Conservation (phyloP, 2,113 vertebrate genomes). For the Rhea americana region DNA sequence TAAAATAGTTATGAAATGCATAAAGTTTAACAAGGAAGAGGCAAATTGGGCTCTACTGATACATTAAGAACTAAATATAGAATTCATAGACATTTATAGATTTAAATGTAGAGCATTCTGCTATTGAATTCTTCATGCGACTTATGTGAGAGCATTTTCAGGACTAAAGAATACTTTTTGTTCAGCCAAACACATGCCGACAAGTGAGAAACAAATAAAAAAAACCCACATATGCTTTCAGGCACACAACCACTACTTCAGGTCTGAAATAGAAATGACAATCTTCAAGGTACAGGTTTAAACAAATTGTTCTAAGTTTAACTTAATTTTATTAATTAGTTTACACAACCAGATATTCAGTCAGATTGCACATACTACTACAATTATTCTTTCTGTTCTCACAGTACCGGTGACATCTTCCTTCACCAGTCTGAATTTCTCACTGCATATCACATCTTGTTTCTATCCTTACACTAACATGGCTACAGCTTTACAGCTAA, state of each 20-base stretch:
- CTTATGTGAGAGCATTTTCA: not conserved
- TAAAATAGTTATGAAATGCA: not conserved
- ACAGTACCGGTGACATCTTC: not conserved
- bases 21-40: not conserved
- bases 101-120: not conserved
- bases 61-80: not conserved
- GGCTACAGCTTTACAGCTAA: not conserved
- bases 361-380: not conserved
- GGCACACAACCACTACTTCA: not conserved
- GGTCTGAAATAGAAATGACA: not conserved
- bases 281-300: not conserved
- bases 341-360: not conserved
- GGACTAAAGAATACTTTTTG: not conserved
- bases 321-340: not conserved
- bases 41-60: not conserved
- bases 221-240: not conserved
- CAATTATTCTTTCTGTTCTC: not conserved
- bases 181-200: not conserved
- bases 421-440: not conserved
- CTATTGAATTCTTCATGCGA: not conserved
- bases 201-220: not conserved
- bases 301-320: not conserved
- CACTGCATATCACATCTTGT: not conserved
- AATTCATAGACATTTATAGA: no score
- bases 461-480: not conserved